Evolutionary conservation across 2,888 invertebrate genomes (phyloP).

Genomic region (Callosobruchus maculatus): DNA sequence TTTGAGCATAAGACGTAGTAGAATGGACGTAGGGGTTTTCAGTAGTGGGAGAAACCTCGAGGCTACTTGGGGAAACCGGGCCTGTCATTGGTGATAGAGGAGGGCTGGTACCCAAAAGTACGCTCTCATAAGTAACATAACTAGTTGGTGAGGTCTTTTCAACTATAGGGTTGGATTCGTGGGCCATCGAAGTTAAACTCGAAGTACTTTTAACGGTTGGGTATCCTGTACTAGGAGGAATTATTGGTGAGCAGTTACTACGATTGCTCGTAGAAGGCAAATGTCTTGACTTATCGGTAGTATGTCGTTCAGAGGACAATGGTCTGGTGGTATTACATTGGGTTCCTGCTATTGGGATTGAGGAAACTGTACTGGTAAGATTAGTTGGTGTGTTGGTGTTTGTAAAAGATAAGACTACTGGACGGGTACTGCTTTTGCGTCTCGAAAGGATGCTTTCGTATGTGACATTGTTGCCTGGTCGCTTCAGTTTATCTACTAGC

Average conservation of each 20-base stretch:
- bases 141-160: too few species aligned
- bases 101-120: neutral
- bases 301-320: neutral
- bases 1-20: conserved; percentile 41
- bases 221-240: neutral
- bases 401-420: conserved; percentile 2
- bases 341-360: neutral
- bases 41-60: neutral
- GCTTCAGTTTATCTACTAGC: conserved; percentile 30
- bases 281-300: too few species aligned
- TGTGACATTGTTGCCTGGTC: conserved; percentile 35
- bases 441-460: conserved; percentile 44
- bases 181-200: too few species aligned
- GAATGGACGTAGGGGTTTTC: neutral
- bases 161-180: too few species aligned
- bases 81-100: neutral
- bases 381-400: conserved; percentile 7
- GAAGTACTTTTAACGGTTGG: too few species aligned
- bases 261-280: neutral
- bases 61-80: neutral
- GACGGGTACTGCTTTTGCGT: conserved; percentile 33
- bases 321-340: neutral
- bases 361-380: neutral
- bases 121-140: neutral
- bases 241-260: neutral